Percentiles rank a stretch among this genome's conserved stretches.
Evolutionary conservation across 2,113 vertebrate species (phyloP).

Genomic region (Phrynocephalus versicolor): DNA sequence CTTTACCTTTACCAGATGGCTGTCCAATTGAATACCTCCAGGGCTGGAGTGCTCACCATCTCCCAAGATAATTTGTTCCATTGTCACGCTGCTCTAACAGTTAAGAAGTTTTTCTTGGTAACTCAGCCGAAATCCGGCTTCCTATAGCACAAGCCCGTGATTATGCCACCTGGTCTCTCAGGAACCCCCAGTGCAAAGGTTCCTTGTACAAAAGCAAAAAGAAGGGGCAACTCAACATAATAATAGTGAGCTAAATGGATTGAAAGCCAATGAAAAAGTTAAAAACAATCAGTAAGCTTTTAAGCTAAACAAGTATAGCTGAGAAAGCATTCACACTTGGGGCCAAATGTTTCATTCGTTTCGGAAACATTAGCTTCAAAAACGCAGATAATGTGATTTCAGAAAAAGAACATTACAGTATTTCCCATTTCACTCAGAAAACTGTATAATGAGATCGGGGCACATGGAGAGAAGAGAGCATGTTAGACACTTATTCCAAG

Average conservation of each 20-base stretch:
- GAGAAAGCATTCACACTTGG: too few relatives aligned
- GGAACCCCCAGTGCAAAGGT: not conserved
- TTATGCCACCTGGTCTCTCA: not conserved
- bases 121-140: too few relatives aligned
- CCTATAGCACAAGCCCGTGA: too few relatives aligned
- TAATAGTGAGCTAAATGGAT: not conserved
- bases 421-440: not conserved
- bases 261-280: not conserved
- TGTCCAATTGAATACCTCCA: too few relatives aligned
- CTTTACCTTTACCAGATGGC: too few relatives aligned
- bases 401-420: not conserved
- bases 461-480: too few relatives aligned
- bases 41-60: too few relatives aligned
- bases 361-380: not conserved
- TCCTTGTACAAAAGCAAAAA: not conserved
- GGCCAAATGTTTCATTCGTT: too few relatives aligned
- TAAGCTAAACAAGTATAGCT: too few relatives aligned
- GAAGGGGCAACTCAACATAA: not conserved
- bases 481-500: not conserved
- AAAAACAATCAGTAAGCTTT: not conserved
- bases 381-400: not conserved
- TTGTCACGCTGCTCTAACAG: too few relatives aligned
- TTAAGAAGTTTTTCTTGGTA: too few relatives aligned
- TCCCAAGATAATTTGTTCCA: too few relatives aligned
- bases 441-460: not conserved